Percentiles rank a stretch among this genome's conserved stretches.
Conservation (phyloP, 2,888 invertebrate genomes). For the Cryptocheilus praepositus region DNA sequence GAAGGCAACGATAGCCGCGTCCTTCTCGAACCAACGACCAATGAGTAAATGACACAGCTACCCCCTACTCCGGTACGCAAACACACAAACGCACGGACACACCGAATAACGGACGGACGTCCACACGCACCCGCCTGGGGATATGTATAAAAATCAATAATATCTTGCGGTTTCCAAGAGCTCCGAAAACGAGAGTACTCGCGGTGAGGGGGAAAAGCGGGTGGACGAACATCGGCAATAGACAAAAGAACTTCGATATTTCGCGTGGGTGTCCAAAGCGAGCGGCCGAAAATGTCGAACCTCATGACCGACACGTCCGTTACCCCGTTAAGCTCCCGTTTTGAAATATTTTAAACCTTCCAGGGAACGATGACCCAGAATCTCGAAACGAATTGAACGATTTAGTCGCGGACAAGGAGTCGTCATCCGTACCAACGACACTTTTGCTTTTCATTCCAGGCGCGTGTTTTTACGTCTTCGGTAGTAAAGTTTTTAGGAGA, state of each 20-base stretch:
- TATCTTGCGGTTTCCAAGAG: slow-evolving; percentile 73
- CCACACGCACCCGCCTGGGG: slow-evolving; percentile 47
- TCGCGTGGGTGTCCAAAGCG: slow-evolving; percentile 8
- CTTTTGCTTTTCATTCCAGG: neutral
- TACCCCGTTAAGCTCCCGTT: too few relatives aligned
- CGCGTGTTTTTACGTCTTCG: too few relatives aligned
- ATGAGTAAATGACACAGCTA: slow-evolving; percentile 69
- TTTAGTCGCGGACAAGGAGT: too few relatives aligned
- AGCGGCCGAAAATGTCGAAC: neutral
- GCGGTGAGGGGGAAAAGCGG: slow-evolving; percentile 24
- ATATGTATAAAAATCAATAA: slow-evolving; percentile 74
- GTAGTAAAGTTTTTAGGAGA: too few relatives aligned
- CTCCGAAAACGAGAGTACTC: slow-evolving; percentile 57
- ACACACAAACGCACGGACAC: slow-evolving; percentile 48
- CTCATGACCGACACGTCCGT: neutral
- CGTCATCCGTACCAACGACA: too few relatives aligned
- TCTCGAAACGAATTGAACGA: too few relatives aligned
- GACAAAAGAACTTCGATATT: slow-evolving; percentile 44
- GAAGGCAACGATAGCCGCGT: slow-evolving; percentile 49
- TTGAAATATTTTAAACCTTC: too few relatives aligned
- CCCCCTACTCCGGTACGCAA: slow-evolving; percentile 56
- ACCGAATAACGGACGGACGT: slow-evolving; percentile 38
- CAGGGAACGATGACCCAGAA: too few relatives aligned
- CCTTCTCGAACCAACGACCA: slow-evolving; percentile 60
- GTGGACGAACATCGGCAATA: slow-evolving; percentile 28